phyloP scores from a whole-genome alignment of 2,113 vertebrate genomes.

The Corvus moneduloides region DNA sequence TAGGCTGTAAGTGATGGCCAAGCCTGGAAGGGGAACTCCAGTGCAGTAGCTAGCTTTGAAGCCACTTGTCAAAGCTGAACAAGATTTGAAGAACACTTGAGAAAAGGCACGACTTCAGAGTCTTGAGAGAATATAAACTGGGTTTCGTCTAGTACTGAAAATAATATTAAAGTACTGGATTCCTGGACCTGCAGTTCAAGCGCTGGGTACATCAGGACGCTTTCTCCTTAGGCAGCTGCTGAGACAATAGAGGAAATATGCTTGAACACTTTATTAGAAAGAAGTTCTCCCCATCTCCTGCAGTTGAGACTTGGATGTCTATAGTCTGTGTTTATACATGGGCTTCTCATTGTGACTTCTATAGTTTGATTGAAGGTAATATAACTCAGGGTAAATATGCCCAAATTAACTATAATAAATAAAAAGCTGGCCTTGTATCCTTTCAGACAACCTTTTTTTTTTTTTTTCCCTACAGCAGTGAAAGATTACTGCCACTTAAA shows the following conservation, averaged over 20 bases:
- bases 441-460: background rate
- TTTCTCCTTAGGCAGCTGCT: background rate
- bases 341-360: background rate
- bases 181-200: background rate
- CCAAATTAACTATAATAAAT: background rate
- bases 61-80: background rate
- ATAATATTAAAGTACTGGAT: background rate
- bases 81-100: background rate
- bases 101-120: background rate
- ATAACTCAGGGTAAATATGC: background rate
- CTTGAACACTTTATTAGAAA: background rate
- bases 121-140: background rate
- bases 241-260: background rate
- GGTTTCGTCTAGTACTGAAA: background rate
- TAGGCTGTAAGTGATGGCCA: background rate
- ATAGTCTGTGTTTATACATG: fast-evolving
- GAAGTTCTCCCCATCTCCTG: background rate
- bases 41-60: background rate
- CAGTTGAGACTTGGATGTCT: background rate
- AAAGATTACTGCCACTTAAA: background rate
- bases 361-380: background rate
- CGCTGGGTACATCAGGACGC: background rate
- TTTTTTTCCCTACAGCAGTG: background rate
- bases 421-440: background rate
- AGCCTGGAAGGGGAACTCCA: background rate